These are phyloP conservation scores for Phrynocephalus guinanensis DNA, from an alignment of 2,797 vertebrate genomes.

Conservation along the genomic window DNA sequence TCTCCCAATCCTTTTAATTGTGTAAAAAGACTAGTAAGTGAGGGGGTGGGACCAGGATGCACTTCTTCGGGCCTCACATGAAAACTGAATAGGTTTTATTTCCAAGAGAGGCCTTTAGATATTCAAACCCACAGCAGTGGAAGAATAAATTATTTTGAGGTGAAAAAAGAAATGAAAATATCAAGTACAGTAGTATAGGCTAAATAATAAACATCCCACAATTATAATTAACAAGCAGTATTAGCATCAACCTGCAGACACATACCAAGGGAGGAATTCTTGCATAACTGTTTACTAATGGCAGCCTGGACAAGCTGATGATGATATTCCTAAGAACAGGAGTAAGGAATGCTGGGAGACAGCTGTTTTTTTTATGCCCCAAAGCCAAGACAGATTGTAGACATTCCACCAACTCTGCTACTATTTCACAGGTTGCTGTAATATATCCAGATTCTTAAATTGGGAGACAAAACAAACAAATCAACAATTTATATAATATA, in stretches of 20 bases:
- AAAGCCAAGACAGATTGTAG: constrained; percentile 87
- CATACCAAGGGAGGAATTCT: constrained; percentile 94
- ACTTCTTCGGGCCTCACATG: no score
- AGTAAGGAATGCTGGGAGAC: constrained; percentile 90
- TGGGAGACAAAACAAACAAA: constrained; percentile 19
- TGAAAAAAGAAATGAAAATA: not conserved
- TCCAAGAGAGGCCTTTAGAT: not conserved
- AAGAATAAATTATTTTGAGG: not conserved
- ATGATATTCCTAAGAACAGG: constrained; percentile 90
- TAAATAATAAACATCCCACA: not conserved
- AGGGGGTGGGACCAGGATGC: no score
- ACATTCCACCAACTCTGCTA: constrained; percentile 93
- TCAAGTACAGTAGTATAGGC: not conserved
- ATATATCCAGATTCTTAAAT: constrained; percentile 68
- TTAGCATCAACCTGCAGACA: constrained; percentile 15
- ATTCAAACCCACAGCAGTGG: not conserved
- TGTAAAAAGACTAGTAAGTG: no score
- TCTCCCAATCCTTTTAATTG: no score
- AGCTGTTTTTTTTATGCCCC: constrained; percentile 86
- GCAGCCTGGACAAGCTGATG: constrained; percentile 93
- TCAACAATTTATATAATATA: not conserved
- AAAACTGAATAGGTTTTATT: no score
- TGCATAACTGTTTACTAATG: constrained; percentile 96
- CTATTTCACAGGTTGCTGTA: constrained; percentile 85
- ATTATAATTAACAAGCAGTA: not conserved